Evolutionary conservation across 2,113 vertebrate genomes (phyloP), one percentile per base, ranked within the genome.

Genomic region (Seriola aureovittata): DNA sequence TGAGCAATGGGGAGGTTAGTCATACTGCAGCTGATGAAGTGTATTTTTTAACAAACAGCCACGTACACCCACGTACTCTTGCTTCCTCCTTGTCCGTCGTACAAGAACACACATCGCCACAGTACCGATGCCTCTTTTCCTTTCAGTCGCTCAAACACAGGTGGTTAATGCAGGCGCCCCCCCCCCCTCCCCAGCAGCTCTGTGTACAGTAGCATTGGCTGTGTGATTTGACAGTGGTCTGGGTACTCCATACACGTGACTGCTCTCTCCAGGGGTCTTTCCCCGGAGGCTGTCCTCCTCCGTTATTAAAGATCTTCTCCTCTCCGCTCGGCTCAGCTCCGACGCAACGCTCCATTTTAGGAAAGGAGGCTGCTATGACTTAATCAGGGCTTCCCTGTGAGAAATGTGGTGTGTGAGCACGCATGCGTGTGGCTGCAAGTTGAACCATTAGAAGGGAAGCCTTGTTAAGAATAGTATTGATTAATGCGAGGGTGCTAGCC

Each of bases 311-410:
- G 23, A 77, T 80, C 78, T 63, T 68, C 72, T 29, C 74, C 55
- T 4, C 82, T 72, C 21, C 1, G 14, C 71, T 85, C 82, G 4
- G 52, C 84, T 75, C 82, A 3, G 75, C 80, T 76, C 58, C 36
- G 54, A 87, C 66, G 48, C 80, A 78, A 78, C 76, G 60, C 75
- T 90, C 79, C 85, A 84, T 88, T 90, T 86, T 72, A 79, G 86
- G 88, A 81, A 68, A 71, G 72, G 85, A 81, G 74, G 81, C 75
- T 72, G 85, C 67, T 34, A 38, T 92, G 91, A 93, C 93, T 90
- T 92, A 93, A 93, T 91, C 89, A 89, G 91, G 93, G 85, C 91
- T 90, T 91, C 88, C 86, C 90, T 93, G 80, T 86, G 83, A 88
- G 74, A 55, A 78, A 85, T 88, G 88, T 63, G 70, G 8, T 66